Percentiles rank a stretch among this genome's conserved stretches.
Evolutionary conservation across 2,888 invertebrate genomes (phyloP).

Genomic region (Nasonia oneida): DNA sequence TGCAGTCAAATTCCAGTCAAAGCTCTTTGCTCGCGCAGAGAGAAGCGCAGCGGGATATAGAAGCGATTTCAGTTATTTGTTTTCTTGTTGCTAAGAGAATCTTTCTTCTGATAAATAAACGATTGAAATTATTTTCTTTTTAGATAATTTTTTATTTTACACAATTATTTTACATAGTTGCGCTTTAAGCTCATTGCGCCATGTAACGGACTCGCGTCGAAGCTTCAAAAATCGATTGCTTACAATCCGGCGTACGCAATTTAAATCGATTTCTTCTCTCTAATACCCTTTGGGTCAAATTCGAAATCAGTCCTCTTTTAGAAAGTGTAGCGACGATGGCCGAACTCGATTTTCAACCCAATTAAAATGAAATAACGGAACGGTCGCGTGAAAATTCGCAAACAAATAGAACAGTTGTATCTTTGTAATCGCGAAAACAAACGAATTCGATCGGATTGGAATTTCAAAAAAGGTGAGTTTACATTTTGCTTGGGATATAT

Average conservation of each 20-base stretch:
- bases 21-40: constrained; percentile 19
- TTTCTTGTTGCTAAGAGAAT: constrained; percentile 26
- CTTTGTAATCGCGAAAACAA: not conserved
- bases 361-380: not conserved
- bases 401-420: not conserved
- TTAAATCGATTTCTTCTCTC: not conserved
- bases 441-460: not conserved
- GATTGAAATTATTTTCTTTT: not conserved
- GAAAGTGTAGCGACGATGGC: not conserved
- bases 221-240: not conserved
- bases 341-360: not conserved
- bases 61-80: constrained; percentile 7
- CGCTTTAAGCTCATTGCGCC: not conserved
- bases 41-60: not conserved
- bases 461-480: not conserved
- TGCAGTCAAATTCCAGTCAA: constrained; percentile 47
- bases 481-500: no score
- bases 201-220: not conserved
- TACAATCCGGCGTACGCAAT: not conserved
- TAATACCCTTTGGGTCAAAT: not conserved
- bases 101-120: not conserved
- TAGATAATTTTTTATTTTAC: not conserved
- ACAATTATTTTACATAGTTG: not conserved
- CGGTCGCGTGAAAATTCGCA: not conserved
- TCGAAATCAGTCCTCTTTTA: not conserved